These are phyloP conservation scores for Rhagonycha lutea DNA, from an alignment of 2,888 invertebrate species.

Conservation along the genomic window DNA sequence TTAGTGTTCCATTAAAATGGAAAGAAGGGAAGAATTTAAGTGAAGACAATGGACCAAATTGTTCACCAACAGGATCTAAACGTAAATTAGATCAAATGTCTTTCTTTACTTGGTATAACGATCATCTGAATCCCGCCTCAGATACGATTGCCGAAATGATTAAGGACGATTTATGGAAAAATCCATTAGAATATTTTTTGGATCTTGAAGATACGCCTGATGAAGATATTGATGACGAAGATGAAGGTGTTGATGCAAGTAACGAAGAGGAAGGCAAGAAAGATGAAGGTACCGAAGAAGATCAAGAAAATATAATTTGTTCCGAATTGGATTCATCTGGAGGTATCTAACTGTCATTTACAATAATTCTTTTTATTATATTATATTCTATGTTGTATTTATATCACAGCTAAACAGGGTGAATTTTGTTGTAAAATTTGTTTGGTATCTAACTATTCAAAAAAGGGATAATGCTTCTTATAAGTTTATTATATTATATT, in stretches of 20 bases:
- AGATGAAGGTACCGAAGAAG: conserved; percentile 9
- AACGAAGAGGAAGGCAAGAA: conserved; percentile 9
- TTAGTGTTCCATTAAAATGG: conserved; percentile 79
- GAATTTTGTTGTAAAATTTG: neutral
- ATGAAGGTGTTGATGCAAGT: conserved; percentile 51
- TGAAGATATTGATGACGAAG: conserved; percentile 69
- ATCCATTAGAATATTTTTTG: conserved; percentile 82
- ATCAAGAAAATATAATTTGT: conserved; percentile 4
- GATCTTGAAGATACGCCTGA: conserved; percentile 76
- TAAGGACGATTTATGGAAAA: conserved; percentile 88
- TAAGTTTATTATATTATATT: too few relatives aligned
- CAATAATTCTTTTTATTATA: neutral
- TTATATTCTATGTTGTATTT: neutral
- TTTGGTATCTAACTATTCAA: neutral
- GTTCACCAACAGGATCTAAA: conserved; percentile 62
- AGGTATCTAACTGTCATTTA: neutral
- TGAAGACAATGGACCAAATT: conserved; percentile 62
- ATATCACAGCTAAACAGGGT: neutral
- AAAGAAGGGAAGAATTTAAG: conserved; percentile 76
- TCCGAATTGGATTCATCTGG: neutral
- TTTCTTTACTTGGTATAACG: conserved; percentile 84
- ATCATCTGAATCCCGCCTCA: conserved; percentile 78
- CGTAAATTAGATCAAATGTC: conserved; percentile 70
- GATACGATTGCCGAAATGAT: conserved; percentile 86
- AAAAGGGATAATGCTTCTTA: too few relatives aligned